Base-by-base conservation (phyloP, 2,888 invertebrate species). In the Piscicola geometra region DNA sequence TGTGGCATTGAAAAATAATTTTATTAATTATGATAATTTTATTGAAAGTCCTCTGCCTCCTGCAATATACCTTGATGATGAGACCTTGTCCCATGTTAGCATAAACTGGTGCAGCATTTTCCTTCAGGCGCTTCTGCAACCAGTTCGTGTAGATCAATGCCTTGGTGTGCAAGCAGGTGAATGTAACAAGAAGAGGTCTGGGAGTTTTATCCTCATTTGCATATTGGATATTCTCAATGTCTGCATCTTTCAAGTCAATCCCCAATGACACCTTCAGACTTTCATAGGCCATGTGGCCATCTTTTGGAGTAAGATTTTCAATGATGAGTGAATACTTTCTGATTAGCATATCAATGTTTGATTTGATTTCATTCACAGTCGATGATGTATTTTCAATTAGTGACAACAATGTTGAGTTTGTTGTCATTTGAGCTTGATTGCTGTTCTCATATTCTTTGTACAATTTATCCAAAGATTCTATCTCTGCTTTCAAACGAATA, bases 281-380 rank as follows among this genome's bases (percentile, higher is more conserved):
- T 33, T 67, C 76, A 32, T 50, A 60, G 12, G 74, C 76, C 5
- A 73, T 73, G 64, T 35, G 73, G 36, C 73, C 76, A 41, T 76
- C 73, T 50, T 76, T 76, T 47, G 76, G 76, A 66, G 73, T 73
- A n/a, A 76, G 60, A 35, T 76, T 76, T 60, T 76, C 76, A 68
- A 76, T 68, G 21, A 76, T 60, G 50, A 76, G 64, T 15, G 73
- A 76, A 56, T 76, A 69, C 50, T 56, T 33, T 69, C 69, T 76
- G 25, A 68, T 56, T 56, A 71, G 68, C 32, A 47, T 60, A n/a
- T 76, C 67, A 52, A 76, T 28, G 35, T 76, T 73, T 9, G 67
- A 50, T 36, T 76, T n/a, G n/a, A n/a, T n/a, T n/a, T n/a, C n/a
- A n/a, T n/a, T n/a, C n/a, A n/a, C n/a, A n/a, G n/a, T n/a, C n/a